Evolutionary conservation across 2,113 vertebrate species (phyloP), one percentile per base, ranked within the genome.

Genomic region (Fulica atra): DNA sequence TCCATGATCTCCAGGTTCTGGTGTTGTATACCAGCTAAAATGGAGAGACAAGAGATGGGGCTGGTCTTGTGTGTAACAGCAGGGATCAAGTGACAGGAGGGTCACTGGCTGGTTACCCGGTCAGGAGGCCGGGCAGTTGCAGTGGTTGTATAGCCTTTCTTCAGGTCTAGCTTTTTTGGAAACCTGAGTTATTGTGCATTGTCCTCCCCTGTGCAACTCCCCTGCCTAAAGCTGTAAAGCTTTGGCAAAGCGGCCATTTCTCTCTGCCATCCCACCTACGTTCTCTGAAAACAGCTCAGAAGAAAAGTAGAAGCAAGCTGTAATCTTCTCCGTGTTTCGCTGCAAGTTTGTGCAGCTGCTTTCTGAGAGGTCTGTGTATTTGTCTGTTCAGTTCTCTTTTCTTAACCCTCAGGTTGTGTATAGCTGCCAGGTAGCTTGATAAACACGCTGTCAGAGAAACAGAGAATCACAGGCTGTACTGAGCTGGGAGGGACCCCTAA

Each of bases 11-110:
- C 53, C 1, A 1, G 63, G 76, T 56, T n/a, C 73, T 63, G 83
- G 20, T 28, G 15, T 19, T 1, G 0, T 4, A 1, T 6, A n/a
- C 36, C 4, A 2, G 61, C 19, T 12, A 4, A 7, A 29, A 5
- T 1, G 8, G 40, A 2, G 24, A 3, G 51, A 0, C 29, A 2
- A 31, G 76, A 5, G 31, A 11, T 33, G 46, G 68, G 21, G 8
- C 2, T 8, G 46, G 3, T 16, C 14, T 21, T 8, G 7, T 31
- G 8, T 13, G 28, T 3, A 2, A 25, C 16, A 59, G 10, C 65
- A 71, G 2, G 15, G n/a, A 31, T 20, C 25, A 5, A 35, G 46
- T 40, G 2, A 13, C 4, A 1, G 71, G 66, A 6, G n/a, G 35
- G 28, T 33, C 29, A 6, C 10, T 36, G 48, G 13, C 38, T 51